A percentile compares a stretch with the other conserved stretches of the same genome.
Conservation (phyloP, 2,797 vertebrate genomes). For the Sylvilagus floridanus region DNA sequence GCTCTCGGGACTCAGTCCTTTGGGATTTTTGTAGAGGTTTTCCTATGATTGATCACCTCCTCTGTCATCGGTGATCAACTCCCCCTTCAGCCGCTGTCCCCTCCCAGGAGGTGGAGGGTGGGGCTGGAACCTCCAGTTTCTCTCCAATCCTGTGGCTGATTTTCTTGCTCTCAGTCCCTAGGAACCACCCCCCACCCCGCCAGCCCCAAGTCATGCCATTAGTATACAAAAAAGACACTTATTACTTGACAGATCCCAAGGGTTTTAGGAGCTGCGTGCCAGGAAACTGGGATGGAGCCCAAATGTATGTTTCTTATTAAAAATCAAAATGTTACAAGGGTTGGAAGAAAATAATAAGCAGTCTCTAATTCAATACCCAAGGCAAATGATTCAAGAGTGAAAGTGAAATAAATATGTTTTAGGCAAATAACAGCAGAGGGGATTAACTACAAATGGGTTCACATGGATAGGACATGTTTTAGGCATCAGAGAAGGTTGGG, state of each 20-base stretch:
- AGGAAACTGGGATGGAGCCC: neutral
- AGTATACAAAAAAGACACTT: neutral
- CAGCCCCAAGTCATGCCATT: neutral
- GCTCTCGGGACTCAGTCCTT: neutral
- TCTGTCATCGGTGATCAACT: neutral
- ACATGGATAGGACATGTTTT: constrained; percentile 16
- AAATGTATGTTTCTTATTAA: neutral
- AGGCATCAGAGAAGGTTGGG: constrained; percentile 40
- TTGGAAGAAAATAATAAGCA: neutral
- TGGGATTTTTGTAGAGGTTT: neutral
- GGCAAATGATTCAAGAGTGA: constrained; percentile 32
- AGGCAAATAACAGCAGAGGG: neutral
- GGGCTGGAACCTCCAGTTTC: neutral
- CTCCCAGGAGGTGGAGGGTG: neutral
- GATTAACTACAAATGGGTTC: neutral
- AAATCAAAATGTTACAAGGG: neutral
- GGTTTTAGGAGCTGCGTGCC: neutral
- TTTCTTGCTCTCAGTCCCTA: neutral
- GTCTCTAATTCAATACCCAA: neutral
- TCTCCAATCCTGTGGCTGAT: neutral
- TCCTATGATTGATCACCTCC: neutral
- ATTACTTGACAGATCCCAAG: neutral
- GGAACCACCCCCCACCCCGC: neutral
- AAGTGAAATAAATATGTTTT: constrained; percentile 5
- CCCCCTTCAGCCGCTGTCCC: neutral